These are phyloP conservation scores for Diadegma fenestrale DNA, from an alignment of 2,888 invertebrate species.

Conservation along the genomic window DNA sequence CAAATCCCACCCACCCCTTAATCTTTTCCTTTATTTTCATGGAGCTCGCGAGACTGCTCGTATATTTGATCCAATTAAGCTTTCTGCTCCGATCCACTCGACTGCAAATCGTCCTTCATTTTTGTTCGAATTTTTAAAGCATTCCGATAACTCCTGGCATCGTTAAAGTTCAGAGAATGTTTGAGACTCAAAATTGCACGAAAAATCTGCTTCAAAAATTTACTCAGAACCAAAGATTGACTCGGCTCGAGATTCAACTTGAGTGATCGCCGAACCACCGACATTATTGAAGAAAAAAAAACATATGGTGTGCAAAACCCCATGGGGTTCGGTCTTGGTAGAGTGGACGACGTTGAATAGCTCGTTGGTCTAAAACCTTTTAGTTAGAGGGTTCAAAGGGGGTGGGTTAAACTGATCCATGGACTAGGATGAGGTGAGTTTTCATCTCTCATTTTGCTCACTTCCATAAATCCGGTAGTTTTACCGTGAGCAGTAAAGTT, in stretches of 20 bases:
- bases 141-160: background rate
- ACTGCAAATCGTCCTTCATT: background rate
- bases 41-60: constrained; percentile 1
- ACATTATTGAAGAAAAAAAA: too few species aligned
- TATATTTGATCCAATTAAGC: constrained; percentile 18
- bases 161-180: background rate
- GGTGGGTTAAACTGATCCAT: background rate
- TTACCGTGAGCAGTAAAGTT: constrained; percentile 29
- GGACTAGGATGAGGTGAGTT: background rate
- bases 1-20: background rate
- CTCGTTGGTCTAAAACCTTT: background rate
- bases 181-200: too few species aligned
- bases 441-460: constrained; percentile 58
- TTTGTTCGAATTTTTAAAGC: background rate
- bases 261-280: too few species aligned
- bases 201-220: too few species aligned
- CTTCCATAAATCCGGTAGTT: constrained; percentile 61
- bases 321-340: background rate
- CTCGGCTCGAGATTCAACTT: too few species aligned
- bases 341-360: background rate
- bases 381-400: background rate
- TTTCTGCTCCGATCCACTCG: background rate
- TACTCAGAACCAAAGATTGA: too few species aligned
- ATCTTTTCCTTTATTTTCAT: background rate
- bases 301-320: background rate